Base-by-base conservation (phyloP, 1,140 invertebrate species). In the Atta colombica region DNA sequence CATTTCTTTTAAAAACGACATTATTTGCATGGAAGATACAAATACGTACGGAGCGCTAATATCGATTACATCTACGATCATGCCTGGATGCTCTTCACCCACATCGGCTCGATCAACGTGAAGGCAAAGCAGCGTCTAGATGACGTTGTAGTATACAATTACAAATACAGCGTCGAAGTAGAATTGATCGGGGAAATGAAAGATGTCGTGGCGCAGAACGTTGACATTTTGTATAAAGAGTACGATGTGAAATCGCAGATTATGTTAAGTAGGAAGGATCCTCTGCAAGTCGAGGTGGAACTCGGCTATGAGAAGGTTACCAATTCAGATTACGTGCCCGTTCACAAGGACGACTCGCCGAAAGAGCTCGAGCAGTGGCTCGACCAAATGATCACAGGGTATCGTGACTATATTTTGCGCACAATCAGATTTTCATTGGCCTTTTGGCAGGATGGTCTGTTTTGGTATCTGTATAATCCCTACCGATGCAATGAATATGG, bases 21-120 rank as follows among this genome's bases (percentile, higher is more conserved):
- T 78, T 66, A 14, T 68, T 10, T 12, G 10, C 53, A 25, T 16
- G 6, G 0, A 66, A 94, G 94, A 78, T 95, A 95, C 66, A 94
- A 94, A 68, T 93, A 90, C 71, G 89, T 87, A 0, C 92, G 92
- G 91, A 92, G 91, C 82, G 91, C 71, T 3, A 94, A 94, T 80
- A 88, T 95, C 51, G 94, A 95, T 81, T 95, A 95, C 74, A 94
- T 95, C 60, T 95, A 94, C 78, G 89, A 94, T 3, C 93, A 93
- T 51, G 94, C 92, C 3, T 95, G 93, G 94, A 88, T 90, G 81
- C 72, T 95, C 0, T 94, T 91, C 86, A 77, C 92, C 2, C 93
- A 95, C 85, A 91, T 93, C 25, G 94, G 94, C 25, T 90, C 68
- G 51, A 87, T 94, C 3, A 94, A 93, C 51, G 77, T 93, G 1